Percentiles rank a stretch among this genome's conserved stretches.
Evolutionary conservation across 1,140 invertebrate species (phyloP).

Genomic region (Heliconius melpomene): DNA sequence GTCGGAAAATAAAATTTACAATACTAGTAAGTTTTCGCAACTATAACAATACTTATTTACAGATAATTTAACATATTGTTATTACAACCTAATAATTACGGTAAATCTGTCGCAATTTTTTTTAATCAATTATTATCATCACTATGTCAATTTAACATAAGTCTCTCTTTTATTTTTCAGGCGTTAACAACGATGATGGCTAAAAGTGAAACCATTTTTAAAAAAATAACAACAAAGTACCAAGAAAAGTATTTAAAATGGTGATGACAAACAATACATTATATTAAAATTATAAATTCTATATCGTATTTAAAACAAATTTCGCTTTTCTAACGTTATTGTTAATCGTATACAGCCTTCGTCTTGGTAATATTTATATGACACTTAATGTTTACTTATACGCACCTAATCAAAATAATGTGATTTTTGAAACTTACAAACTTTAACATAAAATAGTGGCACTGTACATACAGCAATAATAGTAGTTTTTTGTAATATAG

Average conservation of each 20-base stretch:
- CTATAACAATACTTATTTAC: neutral
- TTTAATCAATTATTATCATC: too few species aligned
- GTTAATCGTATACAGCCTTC: neutral
- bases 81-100: too few species aligned
- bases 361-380: neutral
- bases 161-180: neutral
- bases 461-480: neutral
- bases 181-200: neutral
- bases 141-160: too few species aligned
- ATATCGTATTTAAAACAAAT: neutral
- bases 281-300: neutral
- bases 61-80: neutral
- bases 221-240: neutral
- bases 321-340: neutral
- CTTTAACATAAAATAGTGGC: neutral
- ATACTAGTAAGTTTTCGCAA: constrained; percentile 48
- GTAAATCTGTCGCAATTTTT: too few species aligned
- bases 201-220: constrained; percentile 3
- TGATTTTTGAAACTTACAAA: neutral
- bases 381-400: neutral
- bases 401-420: neutral
- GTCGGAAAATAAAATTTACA: constrained; percentile 54
- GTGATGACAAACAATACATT: neutral
- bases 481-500: neutral
- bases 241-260: constrained; percentile 4